Conservation (phyloP, 2,113 vertebrate species). For the Egretta garzetta region DNA sequence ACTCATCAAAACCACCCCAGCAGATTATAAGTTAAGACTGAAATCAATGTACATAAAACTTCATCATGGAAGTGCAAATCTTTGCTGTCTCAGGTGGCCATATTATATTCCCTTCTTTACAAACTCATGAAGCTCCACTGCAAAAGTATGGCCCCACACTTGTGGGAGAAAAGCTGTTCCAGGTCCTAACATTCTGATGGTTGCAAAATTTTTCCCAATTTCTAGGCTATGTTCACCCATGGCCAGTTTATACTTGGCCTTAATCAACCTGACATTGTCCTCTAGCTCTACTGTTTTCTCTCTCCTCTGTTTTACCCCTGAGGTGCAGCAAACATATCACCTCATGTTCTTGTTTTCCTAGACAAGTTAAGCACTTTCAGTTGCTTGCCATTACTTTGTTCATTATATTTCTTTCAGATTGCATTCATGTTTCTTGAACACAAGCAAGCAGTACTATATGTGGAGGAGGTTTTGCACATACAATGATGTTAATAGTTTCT, state of each 20-base stretch:
- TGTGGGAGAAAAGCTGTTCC: not conserved
- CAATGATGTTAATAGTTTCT: not conserved
- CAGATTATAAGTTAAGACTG: not conserved
- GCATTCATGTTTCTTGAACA: not conserved
- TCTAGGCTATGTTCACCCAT: not conserved
- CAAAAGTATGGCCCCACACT: not conserved
- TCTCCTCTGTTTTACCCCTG: not conserved
- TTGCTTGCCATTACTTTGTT: not conserved
- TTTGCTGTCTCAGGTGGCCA: not conserved
- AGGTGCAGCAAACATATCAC: not conserved
- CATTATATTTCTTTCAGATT: not conserved
- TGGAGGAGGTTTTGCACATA: not conserved
- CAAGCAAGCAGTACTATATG: not conserved
- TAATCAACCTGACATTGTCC: not conserved
- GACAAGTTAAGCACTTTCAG: not conserved
- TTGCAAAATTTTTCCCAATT: not conserved
- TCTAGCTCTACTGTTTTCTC: not conserved
- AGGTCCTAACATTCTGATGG: not conserved
- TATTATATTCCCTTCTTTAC: not conserved
- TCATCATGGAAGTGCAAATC: not conserved
- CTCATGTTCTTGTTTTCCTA: not conserved
- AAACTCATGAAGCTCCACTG: not conserved
- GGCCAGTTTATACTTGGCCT: not conserved
- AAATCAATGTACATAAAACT: not conserved
- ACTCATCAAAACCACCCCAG: not conserved